Evolutionary conservation across 2,888 invertebrate species (phyloP).

Genomic region (Dryobota labecula): DNA sequence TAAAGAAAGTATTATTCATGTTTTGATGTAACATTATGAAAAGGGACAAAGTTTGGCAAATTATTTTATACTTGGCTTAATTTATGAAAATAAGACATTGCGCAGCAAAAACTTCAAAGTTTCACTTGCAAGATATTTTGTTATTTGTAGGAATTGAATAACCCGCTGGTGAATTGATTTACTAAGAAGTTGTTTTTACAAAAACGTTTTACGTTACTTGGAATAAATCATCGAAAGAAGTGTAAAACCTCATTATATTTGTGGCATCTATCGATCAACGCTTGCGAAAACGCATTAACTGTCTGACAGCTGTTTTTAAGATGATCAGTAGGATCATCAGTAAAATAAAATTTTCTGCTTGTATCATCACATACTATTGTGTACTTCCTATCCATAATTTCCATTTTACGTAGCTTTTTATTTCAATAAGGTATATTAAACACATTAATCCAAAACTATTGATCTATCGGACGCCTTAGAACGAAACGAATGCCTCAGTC

Average conservation of each 20-base stretch:
- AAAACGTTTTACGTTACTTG: conserved; percentile 20
- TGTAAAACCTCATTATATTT: conserved; percentile 12
- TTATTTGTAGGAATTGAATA: conserved; percentile 17
- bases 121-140: background rate
- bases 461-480: conserved; percentile 46
- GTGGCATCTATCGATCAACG: conserved; percentile 53
- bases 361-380: conserved; percentile 41
- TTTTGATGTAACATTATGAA: conserved; percentile 27
- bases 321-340: conserved; percentile 9
- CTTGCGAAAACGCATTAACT: conserved; percentile 47
- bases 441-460: conserved; percentile 48
- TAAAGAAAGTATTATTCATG: conserved; percentile 35
- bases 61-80: conserved; percentile 4
- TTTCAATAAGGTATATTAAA: conserved; percentile 62
- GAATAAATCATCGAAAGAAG: conserved; percentile 10
- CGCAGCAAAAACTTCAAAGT: background rate
- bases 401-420: conserved; percentile 72
- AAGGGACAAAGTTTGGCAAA: conserved; percentile 1
- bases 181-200: conserved; percentile 1
- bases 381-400: conserved; percentile 70
- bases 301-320: conserved; percentile 51
- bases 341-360: conserved; percentile 9
- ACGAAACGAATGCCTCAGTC: conserved; percentile 29
- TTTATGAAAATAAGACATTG: conserved; percentile 3
- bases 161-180: conserved; percentile 14